These are phyloP conservation scores for Taeniopygia guttata DNA, from an alignment of 2,797 vertebrate genomes.

Conservation along the genomic window DNA sequence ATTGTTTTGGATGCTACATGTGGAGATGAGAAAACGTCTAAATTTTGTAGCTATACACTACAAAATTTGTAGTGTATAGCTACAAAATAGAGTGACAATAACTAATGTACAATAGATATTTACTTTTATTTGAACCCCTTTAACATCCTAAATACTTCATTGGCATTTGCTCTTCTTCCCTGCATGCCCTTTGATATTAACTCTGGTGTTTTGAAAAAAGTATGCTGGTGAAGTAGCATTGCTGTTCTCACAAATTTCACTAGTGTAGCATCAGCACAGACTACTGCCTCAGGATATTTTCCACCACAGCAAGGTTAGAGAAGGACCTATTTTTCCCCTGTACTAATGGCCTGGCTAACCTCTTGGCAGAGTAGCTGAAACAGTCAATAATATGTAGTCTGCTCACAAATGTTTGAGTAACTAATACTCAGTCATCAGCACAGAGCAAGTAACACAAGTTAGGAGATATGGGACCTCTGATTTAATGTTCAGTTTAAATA, in stretches of 20 bases:
- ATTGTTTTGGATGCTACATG: neutral
- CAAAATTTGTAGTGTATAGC: too few species aligned
- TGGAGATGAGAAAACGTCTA: neutral
- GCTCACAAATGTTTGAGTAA: slow-evolving; percentile 12
- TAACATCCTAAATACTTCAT: neutral
- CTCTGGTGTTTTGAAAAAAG: neutral
- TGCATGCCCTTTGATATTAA: neutral
- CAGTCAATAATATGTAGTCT: neutral
- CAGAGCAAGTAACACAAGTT: neutral
- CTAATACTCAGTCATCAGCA: neutral
- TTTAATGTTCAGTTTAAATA: slow-evolving; percentile 11
- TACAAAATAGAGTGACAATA: neutral
- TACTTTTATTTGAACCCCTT: neutral
- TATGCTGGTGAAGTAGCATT: neutral
- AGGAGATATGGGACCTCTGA: neutral
- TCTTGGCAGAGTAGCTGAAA: neutral
- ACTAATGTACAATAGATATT: neutral
- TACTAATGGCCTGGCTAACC: slow-evolving; percentile 1
- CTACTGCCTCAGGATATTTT: slow-evolving; percentile 44
- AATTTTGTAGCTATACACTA: neutral
- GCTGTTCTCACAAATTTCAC: neutral
- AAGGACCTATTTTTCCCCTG: neutral
- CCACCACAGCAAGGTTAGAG: slow-evolving; percentile 9
- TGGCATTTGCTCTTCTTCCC: neutral
- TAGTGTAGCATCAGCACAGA: neutral